A percentile compares a stretch with the other conserved stretches of the same genome.
These are phyloP conservation scores for Spicauda simplicius DNA, from an alignment of 2,888 invertebrate genomes.

Conservation along the genomic window DNA sequence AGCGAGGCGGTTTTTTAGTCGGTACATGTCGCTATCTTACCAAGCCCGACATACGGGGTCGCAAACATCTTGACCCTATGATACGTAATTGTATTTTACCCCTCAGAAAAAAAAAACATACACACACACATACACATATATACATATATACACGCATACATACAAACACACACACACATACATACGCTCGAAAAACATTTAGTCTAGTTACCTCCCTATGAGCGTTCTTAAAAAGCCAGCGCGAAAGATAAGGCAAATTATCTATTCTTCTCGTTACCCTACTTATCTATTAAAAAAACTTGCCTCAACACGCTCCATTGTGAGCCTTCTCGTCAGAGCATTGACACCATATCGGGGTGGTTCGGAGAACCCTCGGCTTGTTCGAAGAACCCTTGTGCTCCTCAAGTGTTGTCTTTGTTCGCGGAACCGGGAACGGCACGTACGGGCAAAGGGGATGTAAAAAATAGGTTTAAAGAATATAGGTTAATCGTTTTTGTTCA, in stretches of 20 bases:
- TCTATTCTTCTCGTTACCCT: constrained; percentile 20
- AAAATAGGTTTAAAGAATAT: constrained; percentile 24
- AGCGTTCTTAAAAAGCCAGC: background rate
- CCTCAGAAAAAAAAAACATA: too few species aligned
- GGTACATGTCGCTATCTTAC: too few species aligned
- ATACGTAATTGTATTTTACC: too few species aligned
- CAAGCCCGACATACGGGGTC: too few species aligned
- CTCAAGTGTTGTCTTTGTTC: constrained; percentile 36
- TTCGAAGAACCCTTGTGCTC: constrained; percentile 9
- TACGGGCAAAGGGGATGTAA: constrained; percentile 19
- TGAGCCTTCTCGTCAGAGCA: constrained; percentile 23
- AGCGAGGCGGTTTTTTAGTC: too few species aligned
- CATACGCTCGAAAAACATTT: too few species aligned
- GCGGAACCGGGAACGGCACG: constrained; percentile 22
- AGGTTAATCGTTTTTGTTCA: constrained; percentile 24
- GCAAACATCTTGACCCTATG: too few species aligned
- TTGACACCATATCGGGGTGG: constrained; percentile 36
- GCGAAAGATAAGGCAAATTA: constrained; percentile 9
- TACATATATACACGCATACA: too few species aligned
- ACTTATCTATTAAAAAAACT: constrained; percentile 28
- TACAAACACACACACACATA: too few species aligned
- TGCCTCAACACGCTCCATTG: constrained; percentile 18
- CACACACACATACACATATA: too few species aligned
- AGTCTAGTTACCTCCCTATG: background rate
- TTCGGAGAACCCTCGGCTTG: constrained; percentile 21